A percentile compares a stretch with the other conserved stretches of the same genome.
Conservation (phyloP, 2,888 invertebrate species). For the Xestia sexstrigata region DNA sequence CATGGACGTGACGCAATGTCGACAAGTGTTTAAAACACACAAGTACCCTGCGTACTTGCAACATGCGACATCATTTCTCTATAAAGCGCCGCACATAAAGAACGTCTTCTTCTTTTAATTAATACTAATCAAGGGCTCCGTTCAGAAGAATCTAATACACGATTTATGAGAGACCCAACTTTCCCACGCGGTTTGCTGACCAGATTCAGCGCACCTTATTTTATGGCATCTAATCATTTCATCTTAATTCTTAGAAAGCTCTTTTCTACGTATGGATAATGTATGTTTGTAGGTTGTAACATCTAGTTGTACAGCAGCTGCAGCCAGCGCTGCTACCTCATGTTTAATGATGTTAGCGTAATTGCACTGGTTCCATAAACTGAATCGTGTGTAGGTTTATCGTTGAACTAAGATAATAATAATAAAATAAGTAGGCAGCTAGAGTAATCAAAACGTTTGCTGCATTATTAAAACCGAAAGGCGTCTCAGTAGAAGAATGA, state of each 20-base stretch:
- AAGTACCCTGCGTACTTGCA: conserved; percentile 67
- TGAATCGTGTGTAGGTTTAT: conserved; percentile 21
- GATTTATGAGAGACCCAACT: conserved; percentile 82
- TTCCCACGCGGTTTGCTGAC: conserved; percentile 83
- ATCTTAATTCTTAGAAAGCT: conserved; percentile 68
- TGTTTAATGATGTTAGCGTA: conserved; percentile 49
- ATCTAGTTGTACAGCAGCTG: conserved; percentile 45
- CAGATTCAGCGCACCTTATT: conserved; percentile 78
- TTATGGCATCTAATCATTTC: conserved; percentile 73
- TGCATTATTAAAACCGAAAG: neutral
- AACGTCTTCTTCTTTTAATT: conserved; percentile 85
- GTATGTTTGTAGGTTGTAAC: conserved; percentile 58
- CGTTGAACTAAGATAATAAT: conserved; percentile 9
- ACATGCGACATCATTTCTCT: conserved; percentile 76
- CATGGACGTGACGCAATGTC: conserved; percentile 74
- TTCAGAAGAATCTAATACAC: conserved; percentile 81
- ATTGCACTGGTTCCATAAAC: conserved; percentile 37
- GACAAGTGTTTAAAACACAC: conserved; percentile 70
- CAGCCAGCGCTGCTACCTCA: conserved; percentile 32
- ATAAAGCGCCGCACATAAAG: conserved; percentile 72
- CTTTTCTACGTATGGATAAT: conserved; percentile 53
- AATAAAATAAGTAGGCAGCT: conserved; percentile 3
- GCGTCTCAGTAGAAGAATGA: neutral
- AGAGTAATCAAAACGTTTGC: neutral
- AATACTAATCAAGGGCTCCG: conserved; percentile 85